Evolutionary conservation across 2,888 invertebrate genomes (phyloP).

Genomic region (Rhyacophila evoluta): DNA sequence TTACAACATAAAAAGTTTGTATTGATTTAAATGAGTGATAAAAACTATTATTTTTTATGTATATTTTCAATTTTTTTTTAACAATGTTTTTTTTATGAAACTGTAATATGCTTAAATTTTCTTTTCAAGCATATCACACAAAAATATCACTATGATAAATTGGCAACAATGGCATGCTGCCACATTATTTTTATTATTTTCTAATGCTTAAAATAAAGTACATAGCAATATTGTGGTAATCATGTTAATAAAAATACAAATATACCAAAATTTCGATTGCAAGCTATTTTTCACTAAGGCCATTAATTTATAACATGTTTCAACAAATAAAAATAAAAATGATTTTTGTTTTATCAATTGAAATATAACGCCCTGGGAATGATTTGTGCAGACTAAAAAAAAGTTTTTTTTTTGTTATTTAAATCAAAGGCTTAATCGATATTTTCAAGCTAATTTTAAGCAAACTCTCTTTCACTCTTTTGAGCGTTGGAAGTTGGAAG

Average conservation of each 20-base stretch:
- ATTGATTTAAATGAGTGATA: background rate
- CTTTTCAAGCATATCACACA: slow-evolving; percentile 41
- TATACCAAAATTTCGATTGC: slow-evolving; percentile 23
- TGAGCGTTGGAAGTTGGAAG: too few species aligned
- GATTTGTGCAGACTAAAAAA: slow-evolving; percentile 74
- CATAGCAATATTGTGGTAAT: background rate
- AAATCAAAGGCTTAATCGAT: background rate
- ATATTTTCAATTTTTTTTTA: slow-evolving; percentile 38
- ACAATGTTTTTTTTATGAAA: slow-evolving; percentile 36
- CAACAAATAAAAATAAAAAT: slow-evolving; percentile 3
- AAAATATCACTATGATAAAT: slow-evolving; percentile 47
- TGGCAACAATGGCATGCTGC: slow-evolving; percentile 35
- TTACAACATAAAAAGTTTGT: background rate
- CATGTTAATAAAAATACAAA: background rate
- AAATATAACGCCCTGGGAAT: slow-evolving; percentile 63
- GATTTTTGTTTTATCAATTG: slow-evolving; percentile 34
- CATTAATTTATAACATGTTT: background rate
- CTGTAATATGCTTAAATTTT: slow-evolving; percentile 37
- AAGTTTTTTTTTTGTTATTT: slow-evolving; percentile 40
- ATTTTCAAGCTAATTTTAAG: too few species aligned
- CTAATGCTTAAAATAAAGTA: background rate
- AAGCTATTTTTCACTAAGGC: slow-evolving; percentile 23
- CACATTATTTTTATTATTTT: background rate
- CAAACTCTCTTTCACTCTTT: background rate
- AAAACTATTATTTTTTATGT: too few species aligned